Evolutionary conservation across 2,797 vertebrate genomes (phyloP).

Genomic region (Karalla daura): DNA sequence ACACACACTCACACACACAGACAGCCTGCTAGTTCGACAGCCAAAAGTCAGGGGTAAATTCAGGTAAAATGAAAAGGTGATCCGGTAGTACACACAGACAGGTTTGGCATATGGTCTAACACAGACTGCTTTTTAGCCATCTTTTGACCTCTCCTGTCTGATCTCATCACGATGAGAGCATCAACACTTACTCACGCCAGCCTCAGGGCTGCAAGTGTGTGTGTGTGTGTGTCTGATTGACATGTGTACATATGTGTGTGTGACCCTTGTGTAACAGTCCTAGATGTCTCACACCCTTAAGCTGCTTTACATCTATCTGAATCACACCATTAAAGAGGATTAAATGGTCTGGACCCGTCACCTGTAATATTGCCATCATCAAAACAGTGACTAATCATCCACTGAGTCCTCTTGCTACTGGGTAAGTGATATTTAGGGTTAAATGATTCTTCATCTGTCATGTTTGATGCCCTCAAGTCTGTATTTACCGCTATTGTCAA

Average conservation of each 20-base stretch:
- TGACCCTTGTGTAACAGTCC: constrained; percentile 50
- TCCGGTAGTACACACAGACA: background rate
- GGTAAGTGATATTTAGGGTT: background rate
- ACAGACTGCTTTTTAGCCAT: constrained; percentile 1
- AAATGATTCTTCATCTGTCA: background rate
- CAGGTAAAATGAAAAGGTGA: background rate
- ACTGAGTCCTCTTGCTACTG: background rate
- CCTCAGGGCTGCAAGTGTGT: constrained; percentile 19
- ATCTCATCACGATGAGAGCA: constrained; percentile 51
- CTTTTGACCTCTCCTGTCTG: constrained; percentile 60
- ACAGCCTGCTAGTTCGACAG: background rate
- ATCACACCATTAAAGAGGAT: constrained; percentile 19
- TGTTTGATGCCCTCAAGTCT: background rate
- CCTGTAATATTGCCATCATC: constrained; percentile 12
- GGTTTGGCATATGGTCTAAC: constrained; percentile 1
- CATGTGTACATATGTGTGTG: background rate
- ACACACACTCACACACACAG: background rate
- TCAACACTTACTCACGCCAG: constrained; percentile 43
- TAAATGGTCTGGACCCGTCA: constrained; percentile 8
- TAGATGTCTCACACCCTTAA: constrained; percentile 18
- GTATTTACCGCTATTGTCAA: too few relatives aligned
- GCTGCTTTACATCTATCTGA: constrained; percentile 30
- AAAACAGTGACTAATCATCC: background rate
- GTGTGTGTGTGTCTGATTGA: constrained; percentile 11
- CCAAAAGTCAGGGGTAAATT: constrained; percentile 20